Base-by-base conservation (phyloP, 2,888 invertebrate genomes). In the Chymomyza fuscimana region DNA sequence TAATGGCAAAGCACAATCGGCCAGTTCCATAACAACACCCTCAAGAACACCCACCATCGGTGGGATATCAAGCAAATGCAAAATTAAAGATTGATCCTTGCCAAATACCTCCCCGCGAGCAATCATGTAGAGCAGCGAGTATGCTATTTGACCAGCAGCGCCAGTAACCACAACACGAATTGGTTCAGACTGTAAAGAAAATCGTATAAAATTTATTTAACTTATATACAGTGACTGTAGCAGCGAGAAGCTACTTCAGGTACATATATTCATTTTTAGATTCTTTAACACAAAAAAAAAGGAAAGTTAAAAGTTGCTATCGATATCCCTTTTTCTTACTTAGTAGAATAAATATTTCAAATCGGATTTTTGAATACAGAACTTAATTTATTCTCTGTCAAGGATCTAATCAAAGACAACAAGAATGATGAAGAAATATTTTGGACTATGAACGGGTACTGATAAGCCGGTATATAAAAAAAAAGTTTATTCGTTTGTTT, bases 91-190 rank as follows among this genome's bases (percentile, higher is more conserved):
- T 92, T 98, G 98, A 61, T 96, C 93, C 63, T 94, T 93, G 40
- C 99, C 99, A 92, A 99, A 99, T 0, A 99, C 98, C 91, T 97
- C 96, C 72, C 99, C 99, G 87, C 97, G 97, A 15, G 97, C 97
- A 81, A 99, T 94, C 93, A 98, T 97, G 91, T 97, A 97, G 15
- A 99, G 93, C 59, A 99, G 93, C 2, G 99, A 99, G 92, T 99
- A 99, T 72, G 98, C 99, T 84, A 99, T 99, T 93, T 99, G 99
- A 19, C 99, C 99, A 73, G 99, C 99, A 84, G 99, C 99, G 74
- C 99, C 99, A 67, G 99, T 99, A 40, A 99, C 96, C 72, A 98
- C 96, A 79, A 99, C 97, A 93, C 95, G 95, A 89, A 99, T 96
- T 90, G 98, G 96, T 92, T 95, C 95, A 88, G 94, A 93, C 96